A percentile compares a stretch with the other conserved stretches of the same genome.
Evolutionary conservation across 2,888 invertebrate genomes (phyloP).

Genomic region (Exocentrus adspersus): DNA sequence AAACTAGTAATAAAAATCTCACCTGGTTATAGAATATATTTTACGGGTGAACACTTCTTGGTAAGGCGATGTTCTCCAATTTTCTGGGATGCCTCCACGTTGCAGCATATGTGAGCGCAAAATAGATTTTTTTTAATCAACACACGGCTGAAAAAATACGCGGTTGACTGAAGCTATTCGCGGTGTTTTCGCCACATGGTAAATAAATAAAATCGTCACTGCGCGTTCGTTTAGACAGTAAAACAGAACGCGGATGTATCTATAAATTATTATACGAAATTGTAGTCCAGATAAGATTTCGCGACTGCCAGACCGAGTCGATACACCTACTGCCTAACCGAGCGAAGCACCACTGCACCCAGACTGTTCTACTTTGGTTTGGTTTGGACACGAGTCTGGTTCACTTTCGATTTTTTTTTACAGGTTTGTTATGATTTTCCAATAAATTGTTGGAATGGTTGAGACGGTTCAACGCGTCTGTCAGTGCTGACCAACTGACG

Average conservation of each 20-base stretch:
- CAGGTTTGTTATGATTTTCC: not conserved
- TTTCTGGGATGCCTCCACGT: not conserved
- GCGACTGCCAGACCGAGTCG: not conserved
- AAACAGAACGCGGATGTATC: not conserved
- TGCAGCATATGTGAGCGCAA: not conserved
- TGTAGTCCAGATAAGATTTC: conserved; percentile 1
- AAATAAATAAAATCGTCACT: not conserved
- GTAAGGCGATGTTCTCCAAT: not conserved
- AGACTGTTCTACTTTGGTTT: too few relatives aligned
- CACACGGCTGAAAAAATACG: not conserved
- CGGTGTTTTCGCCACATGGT: not conserved
- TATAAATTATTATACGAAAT: conserved; percentile 5
- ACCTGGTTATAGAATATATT: not conserved
- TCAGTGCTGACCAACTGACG: too few relatives aligned
- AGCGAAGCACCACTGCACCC: conserved; percentile 35
- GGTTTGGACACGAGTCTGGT: conserved; percentile 15
- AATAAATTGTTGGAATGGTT: not conserved
- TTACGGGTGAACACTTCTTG: not conserved
- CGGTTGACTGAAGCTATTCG: not conserved
- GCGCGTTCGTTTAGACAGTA: not conserved
- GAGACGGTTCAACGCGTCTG: not conserved
- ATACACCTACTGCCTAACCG: conserved; percentile 12
- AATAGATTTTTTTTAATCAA: not conserved
- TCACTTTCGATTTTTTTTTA: conserved; percentile 26
- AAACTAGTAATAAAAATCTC: not conserved